Evolutionary conservation across 2,888 invertebrate genomes (phyloP), one percentile per base, ranked within the genome.

Genomic region (Rhingia rostrata): DNA sequence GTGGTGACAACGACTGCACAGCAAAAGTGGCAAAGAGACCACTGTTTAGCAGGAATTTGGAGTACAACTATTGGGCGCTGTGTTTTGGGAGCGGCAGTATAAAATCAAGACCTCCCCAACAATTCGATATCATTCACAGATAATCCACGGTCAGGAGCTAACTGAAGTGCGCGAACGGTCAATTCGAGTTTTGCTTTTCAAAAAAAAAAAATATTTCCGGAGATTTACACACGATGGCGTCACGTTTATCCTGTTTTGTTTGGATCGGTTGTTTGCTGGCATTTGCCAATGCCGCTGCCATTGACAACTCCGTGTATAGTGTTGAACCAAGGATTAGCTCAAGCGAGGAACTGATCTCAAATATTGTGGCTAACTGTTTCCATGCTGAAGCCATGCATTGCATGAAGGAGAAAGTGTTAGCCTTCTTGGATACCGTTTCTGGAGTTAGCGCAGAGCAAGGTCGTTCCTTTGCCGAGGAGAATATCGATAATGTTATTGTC

Each of bases 331-430:
- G 93, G 83, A 93, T 95, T 87, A 90, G 92, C 88, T 93, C 93
- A 86, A 94, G 95, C 90, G 95, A 95, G 88, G 94, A 95, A 90
- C 92, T 96, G 56, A 93, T 96, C 87, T 93, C 94, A 77, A 93
- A 94, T 89, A 94, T 95, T 88, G 92, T 96, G 88, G 94, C 94
- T 92, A 94, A 94, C 90, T 96, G 97, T 92, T 93, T 95, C 89
- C 93, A 93, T 87, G 93, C 93, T 58, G 93, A 94, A 81, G 93
- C 94, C 6, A 94, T 95, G 90, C 93, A 94, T 90, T 96, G 96
- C 88, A 93, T 96, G 87, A 96, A 96, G 92, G 93, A 94, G 91
- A 95, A 95, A 92, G 95, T 96, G 88, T 92, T 97, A 37, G 93
- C 93, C 70, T 96, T 95, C 92, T 92, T 97, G 92, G 96, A 96